A percentile compares a stretch with the other conserved stretches of the same genome.
These are phyloP conservation scores for Macrostomum lignano DNA, from an alignment of 1,140 invertebrate genomes.

Conservation along the genomic window DNA sequence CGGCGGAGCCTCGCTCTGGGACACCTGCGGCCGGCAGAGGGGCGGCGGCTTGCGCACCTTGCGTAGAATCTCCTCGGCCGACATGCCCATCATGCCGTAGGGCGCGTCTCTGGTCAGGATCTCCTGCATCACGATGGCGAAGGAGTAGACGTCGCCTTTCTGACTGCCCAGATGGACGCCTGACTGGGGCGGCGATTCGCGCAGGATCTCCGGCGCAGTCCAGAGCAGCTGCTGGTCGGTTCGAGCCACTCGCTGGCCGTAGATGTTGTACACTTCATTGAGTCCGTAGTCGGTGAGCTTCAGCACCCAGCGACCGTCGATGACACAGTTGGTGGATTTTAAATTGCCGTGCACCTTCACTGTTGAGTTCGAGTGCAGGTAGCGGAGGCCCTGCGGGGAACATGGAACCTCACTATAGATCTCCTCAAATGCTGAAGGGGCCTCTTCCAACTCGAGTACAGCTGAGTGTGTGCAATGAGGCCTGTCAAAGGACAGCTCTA, in stretches of 20 bases:
- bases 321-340: slow-evolving; percentile 59
- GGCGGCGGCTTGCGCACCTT: slow-evolving; percentile 63
- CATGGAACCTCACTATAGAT: no score
- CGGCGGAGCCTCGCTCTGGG: slow-evolving; percentile 61
- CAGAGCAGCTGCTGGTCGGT: slow-evolving; percentile 40
- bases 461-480: neutral
- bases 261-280: slow-evolving; percentile 1
- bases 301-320: slow-evolving; percentile 74
- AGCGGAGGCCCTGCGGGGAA: slow-evolving; percentile 16
- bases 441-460: neutral
- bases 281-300: slow-evolving; percentile 39
- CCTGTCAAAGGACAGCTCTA: no score
- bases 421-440: no score
- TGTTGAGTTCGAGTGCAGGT: slow-evolving; percentile 53
- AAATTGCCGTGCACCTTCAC: slow-evolving; percentile 58
- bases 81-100: slow-evolving; percentile 15
- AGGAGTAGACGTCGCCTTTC: slow-evolving; percentile 58
- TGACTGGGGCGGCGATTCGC: slow-evolving; percentile 32
- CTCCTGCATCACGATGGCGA: slow-evolving; percentile 67
- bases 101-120: slow-evolving; percentile 54
- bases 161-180: no score
- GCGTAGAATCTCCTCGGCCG: slow-evolving; percentile 45
- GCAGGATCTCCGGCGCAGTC: slow-evolving; percentile 58
- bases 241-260: slow-evolving; percentile 13
- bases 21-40: slow-evolving; percentile 45